phyloP scores from a whole-genome alignment of 2,888 invertebrate genomes.

The Drosophila kanekoi region DNA sequence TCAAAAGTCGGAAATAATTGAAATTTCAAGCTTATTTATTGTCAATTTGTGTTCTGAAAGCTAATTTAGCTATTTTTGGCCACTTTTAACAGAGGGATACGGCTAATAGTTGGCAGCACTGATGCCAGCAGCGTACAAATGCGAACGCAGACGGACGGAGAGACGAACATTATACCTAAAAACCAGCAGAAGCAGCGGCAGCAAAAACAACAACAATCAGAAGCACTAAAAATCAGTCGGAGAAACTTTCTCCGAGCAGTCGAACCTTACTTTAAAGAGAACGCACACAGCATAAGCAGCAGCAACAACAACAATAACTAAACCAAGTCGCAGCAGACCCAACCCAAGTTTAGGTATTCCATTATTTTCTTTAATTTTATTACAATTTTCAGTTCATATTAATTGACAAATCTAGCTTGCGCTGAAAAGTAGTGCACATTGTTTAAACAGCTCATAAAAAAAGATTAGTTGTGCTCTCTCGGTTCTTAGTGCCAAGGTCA shows the following conservation, averaged over 20 bases:
- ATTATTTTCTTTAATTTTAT: constrained; percentile 1
- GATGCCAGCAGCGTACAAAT: constrained; percentile 29
- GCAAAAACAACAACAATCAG: constrained; percentile 41
- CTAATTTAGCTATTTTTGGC: no score
- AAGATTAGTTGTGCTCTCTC: not conserved
- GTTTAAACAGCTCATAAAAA: no score
- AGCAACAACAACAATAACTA: constrained; percentile 20
- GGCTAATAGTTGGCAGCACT: no score
- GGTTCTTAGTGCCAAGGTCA: not conserved
- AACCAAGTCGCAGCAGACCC: constrained; percentile 14
- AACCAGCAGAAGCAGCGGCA: constrained; percentile 27
- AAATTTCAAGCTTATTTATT: no score
- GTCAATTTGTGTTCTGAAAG: no score
- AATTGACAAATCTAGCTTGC: constrained; percentile 2
- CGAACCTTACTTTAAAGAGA: constrained; percentile 63
- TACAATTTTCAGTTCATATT: constrained; percentile 6
- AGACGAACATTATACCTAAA: constrained; percentile 38
- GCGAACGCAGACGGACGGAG: constrained; percentile 32
- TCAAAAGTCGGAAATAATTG: no score
- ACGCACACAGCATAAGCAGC: constrained; percentile 32
- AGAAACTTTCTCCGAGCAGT: constrained; percentile 71
- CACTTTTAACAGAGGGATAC: no score
- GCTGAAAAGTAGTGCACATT: no score
- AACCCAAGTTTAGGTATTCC: constrained; percentile 6
- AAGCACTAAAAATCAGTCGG: constrained; percentile 56